Base-by-base conservation (phyloP, 2,888 invertebrate genomes). In the Drosophila bunnanda region DNA sequence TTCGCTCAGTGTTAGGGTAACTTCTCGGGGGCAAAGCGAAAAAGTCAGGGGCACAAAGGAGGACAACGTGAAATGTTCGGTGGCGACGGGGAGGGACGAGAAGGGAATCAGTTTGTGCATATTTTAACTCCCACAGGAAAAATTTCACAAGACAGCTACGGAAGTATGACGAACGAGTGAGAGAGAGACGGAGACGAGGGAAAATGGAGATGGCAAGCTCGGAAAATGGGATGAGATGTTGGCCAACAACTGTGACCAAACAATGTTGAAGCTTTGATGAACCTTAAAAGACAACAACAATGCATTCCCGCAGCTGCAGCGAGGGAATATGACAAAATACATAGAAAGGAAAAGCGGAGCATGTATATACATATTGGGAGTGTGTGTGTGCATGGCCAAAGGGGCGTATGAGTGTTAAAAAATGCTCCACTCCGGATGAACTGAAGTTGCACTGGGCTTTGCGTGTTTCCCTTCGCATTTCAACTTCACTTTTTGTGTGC, bases 251-350 rank as follows among this genome's bases (percentile, higher is more conserved):
- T 82, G 85, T 84, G 82, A 76, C 85, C 82, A 87, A 83, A 85
- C 85, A 85, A 82, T 87, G 88, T 84, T 84, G 85, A 80, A 77
- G 88, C 88, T 85, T 85, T 85, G 85, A 87, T 85, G 85, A 85
- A 85, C 85, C 88, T 78, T 82, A 79, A 87, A 85, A 59, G 76
- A 82, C 80, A 77, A 73, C 80, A 82, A 69, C 74, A 78, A 38
- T 55, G 39, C 39, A 52, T 52, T 52, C 34, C 50, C 50, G 22
- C 55, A 65, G 46, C 57, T 67, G 66, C 57, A 61, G 61, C 68
- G 67, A 48, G 54, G 72, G 64, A 79, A 83, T 86, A 86, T 81
- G 83, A 80, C 80, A 80, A 85, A 80, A 82, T 80, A 52, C 50
- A 82, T 75, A 72, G 64, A 67, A 61, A 20, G 46, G 61, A 48